Evolutionary conservation across 2,113 vertebrate species (phyloP), one percentile per base, ranked within the genome.

Genomic region (Notarius quadriscutis): DNA sequence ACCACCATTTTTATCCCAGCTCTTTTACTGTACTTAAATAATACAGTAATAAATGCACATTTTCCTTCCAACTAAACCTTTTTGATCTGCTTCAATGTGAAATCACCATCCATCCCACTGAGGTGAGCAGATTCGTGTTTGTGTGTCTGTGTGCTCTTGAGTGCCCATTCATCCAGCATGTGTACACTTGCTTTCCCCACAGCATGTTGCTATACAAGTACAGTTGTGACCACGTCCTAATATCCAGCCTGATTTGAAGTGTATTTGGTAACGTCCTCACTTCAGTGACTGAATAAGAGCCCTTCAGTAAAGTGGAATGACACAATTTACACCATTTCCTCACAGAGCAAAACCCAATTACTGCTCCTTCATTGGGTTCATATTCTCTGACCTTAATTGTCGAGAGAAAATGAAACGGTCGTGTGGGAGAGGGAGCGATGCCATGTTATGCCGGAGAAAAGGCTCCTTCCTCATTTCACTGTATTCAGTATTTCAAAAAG

Each of bases 301-400:
- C 27, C 72, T 51, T 79, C 41, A 85, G 60, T 53, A 63, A 79
- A 77, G 80, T 80, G 74, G 57, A 87, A 80, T 82, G 71, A 60
- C 80, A 62, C 78, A 81, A 69, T 88, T 90, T 88, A 88, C 89
- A 72, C 63, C 69, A 81, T 75, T 72, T 85, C 84, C 48, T 71
- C 74, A 88, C 87, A 50, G 65, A 65, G 63, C 84, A 80, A 81
- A 88, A 84, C 89, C 87, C 89, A 90, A 86, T 90, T 88, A 88
- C 87, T 10, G 8, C 74, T 58, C 65, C 87, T 71, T 88, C 74
- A 84, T 79, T 53, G 84, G 79, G 89, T 88, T 88, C 84, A 90
- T 84, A 81, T 88, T 67, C 84, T 81, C 83, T 86, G 89, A 90
- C 89, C 89, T 81, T 88, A 86, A 84, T 84, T 81, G 41, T 69